A percentile compares a stretch with the other conserved stretches of the same genome.
These are phyloP conservation scores for Frankliniella fusca DNA, from an alignment of 2,888 invertebrate genomes.

Conservation along the genomic window DNA sequence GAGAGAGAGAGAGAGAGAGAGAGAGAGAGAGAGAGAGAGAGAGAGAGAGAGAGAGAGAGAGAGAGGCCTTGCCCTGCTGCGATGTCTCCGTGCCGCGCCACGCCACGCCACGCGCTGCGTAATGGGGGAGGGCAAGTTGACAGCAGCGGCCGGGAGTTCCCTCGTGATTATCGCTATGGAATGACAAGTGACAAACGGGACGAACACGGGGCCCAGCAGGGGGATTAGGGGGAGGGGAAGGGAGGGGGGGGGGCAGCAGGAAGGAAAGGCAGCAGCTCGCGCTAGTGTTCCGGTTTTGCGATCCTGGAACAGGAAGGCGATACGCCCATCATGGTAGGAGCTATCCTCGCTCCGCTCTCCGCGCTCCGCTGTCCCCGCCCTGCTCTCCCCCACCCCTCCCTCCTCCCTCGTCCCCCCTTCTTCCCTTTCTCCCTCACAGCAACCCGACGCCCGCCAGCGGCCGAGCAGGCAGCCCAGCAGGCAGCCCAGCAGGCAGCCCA, in stretches of 20 bases:
- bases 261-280: neutral
- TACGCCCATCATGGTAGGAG: neutral
- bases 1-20: neutral
- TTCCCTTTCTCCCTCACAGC: neutral
- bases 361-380: neutral
- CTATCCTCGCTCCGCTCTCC: neutral
- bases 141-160: neutral
- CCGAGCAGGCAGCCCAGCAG: neutral
- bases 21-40: neutral
- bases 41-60: neutral
- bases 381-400: neutral
- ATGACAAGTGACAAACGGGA: constrained; percentile 24
- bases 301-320: constrained; percentile 18
- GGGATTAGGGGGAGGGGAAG: neutral
- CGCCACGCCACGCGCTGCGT: neutral
- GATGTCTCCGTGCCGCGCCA: neutral
- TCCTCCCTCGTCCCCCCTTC: neutral
- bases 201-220: neutral
- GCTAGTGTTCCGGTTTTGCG: constrained; percentile 15
- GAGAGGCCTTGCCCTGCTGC: neutral
- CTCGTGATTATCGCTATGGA: constrained; percentile 19
- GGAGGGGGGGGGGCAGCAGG: neutral
- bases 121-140: neutral
- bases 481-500: too few species aligned
- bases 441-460: neutral